Conservation (phyloP, 92 coral and sea anemone genomes). For the Epizoanthus illoricatus region DNA sequence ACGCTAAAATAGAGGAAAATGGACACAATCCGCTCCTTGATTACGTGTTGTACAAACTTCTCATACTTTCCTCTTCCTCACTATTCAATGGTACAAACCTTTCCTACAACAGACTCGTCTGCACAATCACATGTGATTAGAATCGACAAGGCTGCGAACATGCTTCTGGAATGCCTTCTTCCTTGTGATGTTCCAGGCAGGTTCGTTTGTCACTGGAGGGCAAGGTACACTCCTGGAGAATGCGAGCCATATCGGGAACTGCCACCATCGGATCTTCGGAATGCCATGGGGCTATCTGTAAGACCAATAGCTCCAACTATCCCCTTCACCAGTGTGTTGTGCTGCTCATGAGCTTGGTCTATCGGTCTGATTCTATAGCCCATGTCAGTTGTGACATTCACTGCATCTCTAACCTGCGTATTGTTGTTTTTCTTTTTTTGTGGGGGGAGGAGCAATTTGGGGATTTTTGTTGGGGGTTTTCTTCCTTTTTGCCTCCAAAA, state of each 20-base stretch:
- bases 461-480: too few species aligned
- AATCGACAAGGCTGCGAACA: constrained; percentile 16
- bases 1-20: too few species aligned
- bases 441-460: too few species aligned
- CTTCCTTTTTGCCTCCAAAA: too few species aligned
- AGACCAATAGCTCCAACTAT: constrained; percentile 15
- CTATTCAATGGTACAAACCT: constrained; percentile 25
- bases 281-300: constrained; percentile 20
- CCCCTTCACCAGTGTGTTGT: background rate
- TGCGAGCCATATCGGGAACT: constrained; percentile 13
- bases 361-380: too few species aligned
- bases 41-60: too few species aligned
- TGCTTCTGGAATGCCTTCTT: constrained; percentile 27
- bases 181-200: constrained; percentile 17
- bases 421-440: too few species aligned
- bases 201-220: background rate
- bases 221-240: constrained; percentile 16
- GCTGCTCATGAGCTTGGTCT: too few species aligned
- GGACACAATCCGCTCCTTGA: too few species aligned
- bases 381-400: too few species aligned
- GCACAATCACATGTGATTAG: constrained; percentile 6
- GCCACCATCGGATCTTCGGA: constrained; percentile 20
- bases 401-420: too few species aligned
- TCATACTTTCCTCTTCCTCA: too few species aligned
- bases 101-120: background rate